A percentile compares a stretch with the other conserved stretches of the same genome.
These are phyloP conservation scores for Sesamia nonagrioides DNA, from an alignment of 1,140 invertebrate genomes.

Conservation along the genomic window DNA sequence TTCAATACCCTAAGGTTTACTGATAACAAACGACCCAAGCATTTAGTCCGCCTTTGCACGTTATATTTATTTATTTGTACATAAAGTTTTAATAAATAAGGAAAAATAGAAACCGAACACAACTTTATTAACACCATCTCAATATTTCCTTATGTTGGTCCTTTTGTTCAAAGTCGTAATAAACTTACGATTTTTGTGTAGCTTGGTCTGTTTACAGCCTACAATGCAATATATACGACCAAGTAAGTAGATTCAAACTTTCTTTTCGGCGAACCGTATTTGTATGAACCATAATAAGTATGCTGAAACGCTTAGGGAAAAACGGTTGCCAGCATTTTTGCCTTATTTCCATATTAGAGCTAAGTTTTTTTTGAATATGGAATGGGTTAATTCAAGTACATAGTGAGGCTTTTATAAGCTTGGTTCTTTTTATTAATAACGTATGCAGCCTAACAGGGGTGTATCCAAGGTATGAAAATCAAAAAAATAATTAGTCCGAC, in stretches of 20 bases:
- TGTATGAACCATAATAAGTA: not conserved
- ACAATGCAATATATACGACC: not conserved
- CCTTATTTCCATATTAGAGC: conserved; percentile 23
- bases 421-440: not conserved
- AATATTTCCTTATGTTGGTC: not conserved
- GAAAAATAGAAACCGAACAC: too few relatives aligned
- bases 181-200: not conserved
- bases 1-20: too few relatives aligned
- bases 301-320: not conserved
- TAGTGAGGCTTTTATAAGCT: not conserved
- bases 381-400: not conserved
- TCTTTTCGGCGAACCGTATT: not conserved
- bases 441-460: too few relatives aligned
- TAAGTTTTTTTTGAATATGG: not conserved
- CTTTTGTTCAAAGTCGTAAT: not conserved
- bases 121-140: not conserved
- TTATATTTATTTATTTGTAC: too few relatives aligned
- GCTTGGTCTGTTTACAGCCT: not conserved
- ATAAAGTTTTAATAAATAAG: too few relatives aligned
- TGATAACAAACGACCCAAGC: too few relatives aligned
- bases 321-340: not conserved
- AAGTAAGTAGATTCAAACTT: not conserved
- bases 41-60: too few relatives aligned
- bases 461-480: too few relatives aligned
- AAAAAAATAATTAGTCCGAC: too few relatives aligned